Evolutionary conservation across 1,140 invertebrate genomes (phyloP).

Genomic region (Aphelinus atriplicis): DNA sequence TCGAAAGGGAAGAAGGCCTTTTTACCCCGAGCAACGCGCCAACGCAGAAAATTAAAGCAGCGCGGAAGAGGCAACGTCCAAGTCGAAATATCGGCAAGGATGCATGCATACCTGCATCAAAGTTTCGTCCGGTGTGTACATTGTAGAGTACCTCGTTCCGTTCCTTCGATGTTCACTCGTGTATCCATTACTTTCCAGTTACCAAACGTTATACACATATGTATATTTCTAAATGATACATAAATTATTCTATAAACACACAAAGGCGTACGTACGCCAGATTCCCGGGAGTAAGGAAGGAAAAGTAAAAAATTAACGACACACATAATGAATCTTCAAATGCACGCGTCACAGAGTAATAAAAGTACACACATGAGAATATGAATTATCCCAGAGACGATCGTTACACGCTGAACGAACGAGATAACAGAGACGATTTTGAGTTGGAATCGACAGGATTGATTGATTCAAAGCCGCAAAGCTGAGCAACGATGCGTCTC

Average conservation of each 20-base stretch:
- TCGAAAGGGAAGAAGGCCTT: no score
- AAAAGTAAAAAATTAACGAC: no score
- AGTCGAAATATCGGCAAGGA: neutral
- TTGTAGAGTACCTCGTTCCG: neutral
- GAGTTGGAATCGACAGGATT: neutral
- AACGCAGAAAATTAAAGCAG: neutral
- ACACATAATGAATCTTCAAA: neutral
- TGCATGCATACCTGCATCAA: slow-evolving; percentile 25
- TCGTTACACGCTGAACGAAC: slow-evolving; percentile 24
- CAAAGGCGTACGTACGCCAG: no score
- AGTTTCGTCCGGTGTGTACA: slow-evolving; percentile 28
- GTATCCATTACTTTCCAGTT: neutral
- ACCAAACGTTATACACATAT: neutral
- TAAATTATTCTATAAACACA: no score
- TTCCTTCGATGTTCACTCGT: neutral
- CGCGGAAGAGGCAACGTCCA: neutral
- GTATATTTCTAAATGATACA: neutral
- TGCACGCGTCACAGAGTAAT: slow-evolving; percentile 17
- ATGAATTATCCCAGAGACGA: slow-evolving; percentile 26
- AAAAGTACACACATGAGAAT: neutral
- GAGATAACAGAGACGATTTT: neutral
- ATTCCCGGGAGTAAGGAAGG: no score
- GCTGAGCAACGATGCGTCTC: no score
- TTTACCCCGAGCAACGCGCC: no score
- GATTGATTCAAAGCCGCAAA: no score